Conservation (phyloP, 2,113 vertebrate species). For the Origma solitaria region DNA sequence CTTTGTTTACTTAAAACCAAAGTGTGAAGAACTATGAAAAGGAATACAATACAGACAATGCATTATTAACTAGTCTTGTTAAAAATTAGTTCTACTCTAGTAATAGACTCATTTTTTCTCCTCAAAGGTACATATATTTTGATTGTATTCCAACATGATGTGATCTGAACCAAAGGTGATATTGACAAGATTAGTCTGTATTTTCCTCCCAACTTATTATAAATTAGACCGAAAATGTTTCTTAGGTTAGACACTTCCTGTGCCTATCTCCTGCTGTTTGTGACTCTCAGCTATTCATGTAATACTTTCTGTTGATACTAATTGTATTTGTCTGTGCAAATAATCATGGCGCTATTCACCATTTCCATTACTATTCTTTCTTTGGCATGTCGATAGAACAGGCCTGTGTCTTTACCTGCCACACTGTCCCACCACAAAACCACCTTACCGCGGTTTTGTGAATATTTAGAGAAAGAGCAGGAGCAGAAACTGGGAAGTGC, state of each 20-base stretch:
- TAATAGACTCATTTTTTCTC: neutral
- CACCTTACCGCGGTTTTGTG: neutral
- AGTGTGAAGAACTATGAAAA: neutral
- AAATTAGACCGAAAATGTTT: neutral
- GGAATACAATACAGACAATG: neutral
- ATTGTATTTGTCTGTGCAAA: neutral
- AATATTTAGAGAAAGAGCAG: neutral
- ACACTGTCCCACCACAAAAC: neutral
- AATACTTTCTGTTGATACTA: neutral
- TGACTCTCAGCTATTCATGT: neutral
- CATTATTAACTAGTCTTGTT: neutral
- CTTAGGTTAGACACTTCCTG: neutral
- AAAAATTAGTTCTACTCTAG: neutral
- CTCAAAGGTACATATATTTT: neutral
- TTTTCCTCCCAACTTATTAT: neutral
- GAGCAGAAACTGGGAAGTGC: neutral
- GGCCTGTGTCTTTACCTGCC: neutral
- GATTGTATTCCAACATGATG: neutral
- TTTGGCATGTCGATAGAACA: neutral
- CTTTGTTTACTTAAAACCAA: neutral
- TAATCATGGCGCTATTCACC: neutral
- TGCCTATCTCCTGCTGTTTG: neutral
- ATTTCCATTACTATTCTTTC: neutral
- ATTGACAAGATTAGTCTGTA: neutral
- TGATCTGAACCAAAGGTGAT: neutral